A percentile compares a stretch with the other conserved stretches of the same genome.
phyloP scores from a whole-genome alignment of 30 jellyfish, hydroid and myxozoan species.

The Pelagia noctiluca region DNA sequence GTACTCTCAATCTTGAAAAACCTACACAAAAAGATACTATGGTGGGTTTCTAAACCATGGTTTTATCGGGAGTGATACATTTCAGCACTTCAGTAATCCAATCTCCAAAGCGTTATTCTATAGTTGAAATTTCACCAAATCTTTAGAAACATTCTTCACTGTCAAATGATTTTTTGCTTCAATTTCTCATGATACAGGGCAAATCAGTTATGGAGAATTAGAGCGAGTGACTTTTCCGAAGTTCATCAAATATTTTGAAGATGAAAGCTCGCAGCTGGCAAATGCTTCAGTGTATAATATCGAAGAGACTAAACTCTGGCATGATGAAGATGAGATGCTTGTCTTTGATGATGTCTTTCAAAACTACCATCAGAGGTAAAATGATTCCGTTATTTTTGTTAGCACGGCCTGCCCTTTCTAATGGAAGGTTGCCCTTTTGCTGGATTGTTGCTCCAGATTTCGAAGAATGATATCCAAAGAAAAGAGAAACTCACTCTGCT shows the following conservation, averaged over 20 bases:
- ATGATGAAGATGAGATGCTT: constrained; percentile 92
- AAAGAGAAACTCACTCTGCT: too few species aligned
- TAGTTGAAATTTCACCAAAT: constrained; percentile 12
- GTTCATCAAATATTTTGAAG: constrained; percentile 31
- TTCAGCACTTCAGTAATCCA: too few species aligned
- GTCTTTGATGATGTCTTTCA: constrained; percentile 73
- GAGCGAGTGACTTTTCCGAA: constrained; percentile 34
- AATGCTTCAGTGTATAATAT: constrained; percentile 16
- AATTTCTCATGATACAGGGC: constrained; percentile 31
- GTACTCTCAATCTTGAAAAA: too few species aligned
- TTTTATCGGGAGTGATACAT: not conserved
- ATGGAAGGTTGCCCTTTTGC: too few species aligned
- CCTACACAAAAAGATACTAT: too few species aligned
- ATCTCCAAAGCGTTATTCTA: too few species aligned
- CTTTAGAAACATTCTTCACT: not conserved
- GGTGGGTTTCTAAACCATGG: not conserved
- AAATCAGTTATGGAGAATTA: constrained; percentile 69
- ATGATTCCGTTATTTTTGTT: not conserved
- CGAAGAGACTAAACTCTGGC: constrained; percentile 91
- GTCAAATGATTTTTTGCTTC: not conserved
- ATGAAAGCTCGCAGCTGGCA: constrained; percentile 33
- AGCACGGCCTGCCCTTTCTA: not conserved
- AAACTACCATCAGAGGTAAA: constrained; percentile 83
- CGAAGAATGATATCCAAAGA: too few species aligned
- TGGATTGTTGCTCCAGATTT: too few species aligned